These are phyloP conservation scores for Dendrolimus houi DNA, from an alignment of 2,888 invertebrate species.

Conservation along the genomic window DNA sequence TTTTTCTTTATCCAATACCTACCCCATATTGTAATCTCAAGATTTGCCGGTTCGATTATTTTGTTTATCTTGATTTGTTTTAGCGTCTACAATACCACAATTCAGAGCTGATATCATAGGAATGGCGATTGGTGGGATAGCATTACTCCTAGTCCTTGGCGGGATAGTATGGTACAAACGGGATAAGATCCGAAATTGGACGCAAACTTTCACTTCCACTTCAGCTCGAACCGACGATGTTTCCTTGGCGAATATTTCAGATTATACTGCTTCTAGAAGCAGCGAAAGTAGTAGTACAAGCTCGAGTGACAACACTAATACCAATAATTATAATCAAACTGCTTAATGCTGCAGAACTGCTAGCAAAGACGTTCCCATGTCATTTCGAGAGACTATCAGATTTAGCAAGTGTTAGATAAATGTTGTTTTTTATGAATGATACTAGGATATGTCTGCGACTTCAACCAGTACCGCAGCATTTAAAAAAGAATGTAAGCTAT, in stretches of 20 bases:
- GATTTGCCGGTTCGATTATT: too few relatives aligned
- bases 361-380: too few relatives aligned
- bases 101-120: constrained; percentile 44
- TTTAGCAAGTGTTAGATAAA: too few relatives aligned
- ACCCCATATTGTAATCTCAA: too few relatives aligned
- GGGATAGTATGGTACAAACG: constrained; percentile 32
- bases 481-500: too few relatives aligned
- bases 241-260: constrained; percentile 1
- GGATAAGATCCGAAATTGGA: constrained; percentile 10
- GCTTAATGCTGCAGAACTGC: background rate
- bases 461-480: too few relatives aligned
- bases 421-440: too few relatives aligned
- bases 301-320: background rate
- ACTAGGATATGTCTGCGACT: too few relatives aligned
- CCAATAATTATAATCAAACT: background rate
- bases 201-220: constrained; percentile 5
- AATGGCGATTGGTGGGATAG: constrained; percentile 28
- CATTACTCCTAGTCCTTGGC: constrained; percentile 25
- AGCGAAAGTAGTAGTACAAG: background rate
- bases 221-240: constrained; percentile 4
- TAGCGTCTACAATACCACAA: constrained; percentile 12
- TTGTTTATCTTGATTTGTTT: constrained; percentile 9
- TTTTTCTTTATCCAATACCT: too few relatives aligned
- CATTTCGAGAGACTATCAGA: too few relatives aligned
- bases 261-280: background rate